Conservation (phyloP, 2,797 vertebrate species). For the Microcaecilia unicolor region DNA sequence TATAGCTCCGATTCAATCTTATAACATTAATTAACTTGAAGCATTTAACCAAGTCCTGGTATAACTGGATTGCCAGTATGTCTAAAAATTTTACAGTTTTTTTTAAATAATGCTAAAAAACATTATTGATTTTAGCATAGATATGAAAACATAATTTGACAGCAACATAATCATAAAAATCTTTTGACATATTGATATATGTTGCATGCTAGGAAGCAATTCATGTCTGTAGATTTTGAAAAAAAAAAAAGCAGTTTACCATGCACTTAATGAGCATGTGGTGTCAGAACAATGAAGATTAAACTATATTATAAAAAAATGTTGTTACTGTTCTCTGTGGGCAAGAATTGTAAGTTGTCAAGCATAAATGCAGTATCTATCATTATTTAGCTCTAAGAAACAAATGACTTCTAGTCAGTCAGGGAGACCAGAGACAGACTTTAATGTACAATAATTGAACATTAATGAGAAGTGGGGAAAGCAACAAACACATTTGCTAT, state of each 20-base stretch:
- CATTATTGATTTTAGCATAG: background rate
- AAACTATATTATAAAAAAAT: constrained; percentile 6
- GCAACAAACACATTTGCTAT: background rate
- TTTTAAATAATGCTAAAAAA: constrained; percentile 2
- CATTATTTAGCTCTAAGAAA: background rate
- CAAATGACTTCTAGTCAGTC: background rate
- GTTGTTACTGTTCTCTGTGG: background rate
- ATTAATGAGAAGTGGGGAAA: background rate
- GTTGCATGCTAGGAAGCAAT: background rate
- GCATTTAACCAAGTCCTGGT: background rate
- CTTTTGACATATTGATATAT: background rate
- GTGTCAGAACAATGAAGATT: constrained; percentile 5
- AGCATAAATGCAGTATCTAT: background rate
- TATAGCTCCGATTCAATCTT: too few relatives aligned
- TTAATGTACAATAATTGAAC: background rate
- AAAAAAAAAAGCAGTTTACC: constrained; percentile 2
- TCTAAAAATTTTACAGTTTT: constrained; percentile 1
- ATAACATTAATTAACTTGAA: too few relatives aligned
- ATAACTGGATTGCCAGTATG: background rate
- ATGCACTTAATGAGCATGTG: background rate
- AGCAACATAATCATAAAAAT: background rate
- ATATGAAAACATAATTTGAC: background rate
- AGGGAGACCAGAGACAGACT: background rate
- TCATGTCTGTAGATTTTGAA: background rate
- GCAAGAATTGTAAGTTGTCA: constrained; percentile 1